Evolutionary conservation across 1,140 invertebrate species (phyloP), one percentile per base, ranked within the genome.

Genomic region (Temnothorax curvispinosus): DNA sequence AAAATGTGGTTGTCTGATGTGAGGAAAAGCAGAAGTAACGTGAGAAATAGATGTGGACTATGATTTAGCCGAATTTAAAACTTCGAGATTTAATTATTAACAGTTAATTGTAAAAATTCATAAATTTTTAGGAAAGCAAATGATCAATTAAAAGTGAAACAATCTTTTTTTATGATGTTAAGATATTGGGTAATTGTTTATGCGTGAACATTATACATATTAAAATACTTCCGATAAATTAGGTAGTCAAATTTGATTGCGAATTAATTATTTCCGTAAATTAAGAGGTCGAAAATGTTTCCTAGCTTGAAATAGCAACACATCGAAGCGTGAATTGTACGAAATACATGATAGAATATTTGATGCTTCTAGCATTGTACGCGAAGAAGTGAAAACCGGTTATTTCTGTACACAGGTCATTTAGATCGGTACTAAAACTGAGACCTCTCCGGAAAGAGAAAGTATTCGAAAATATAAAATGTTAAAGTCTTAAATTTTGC

Each of bases 351-450:
- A 65, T 52, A 52, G 35, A 32, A 81, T 58, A 81, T 71, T 71
- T 44, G 35, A 47, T 58, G 50, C 32, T 41, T 18, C 64, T 56
- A 54, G n/a, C 13, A 80, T 69, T 80, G 47, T 54, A 41, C 35
- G 21, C 15, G 13, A 67, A 52, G 38, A 69, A 18, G 65, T 44
- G 78, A 58, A 44, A 82, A 82, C 65, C 78, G 65, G 65, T 82
- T 82, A 82, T 69, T 52, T 80, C 62, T 47, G n/a, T 5, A 44
- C 11, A n/a, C 27, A n/a, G 44, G 44, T 67, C 32, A 65, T 71
- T 71, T 71, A 15, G 38, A 72, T 81, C 65, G 78, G 47, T 35
- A 47, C 11, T 71, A 81, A 81, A 81, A 32, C 32, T 21, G 62
- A 67, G 18, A 13, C 11, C 47, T 13, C n/a, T 21, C 52, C 50